These are phyloP conservation scores for Nettapus auritus DNA, from an alignment of 2,113 vertebrate genomes.

Conservation along the genomic window DNA sequence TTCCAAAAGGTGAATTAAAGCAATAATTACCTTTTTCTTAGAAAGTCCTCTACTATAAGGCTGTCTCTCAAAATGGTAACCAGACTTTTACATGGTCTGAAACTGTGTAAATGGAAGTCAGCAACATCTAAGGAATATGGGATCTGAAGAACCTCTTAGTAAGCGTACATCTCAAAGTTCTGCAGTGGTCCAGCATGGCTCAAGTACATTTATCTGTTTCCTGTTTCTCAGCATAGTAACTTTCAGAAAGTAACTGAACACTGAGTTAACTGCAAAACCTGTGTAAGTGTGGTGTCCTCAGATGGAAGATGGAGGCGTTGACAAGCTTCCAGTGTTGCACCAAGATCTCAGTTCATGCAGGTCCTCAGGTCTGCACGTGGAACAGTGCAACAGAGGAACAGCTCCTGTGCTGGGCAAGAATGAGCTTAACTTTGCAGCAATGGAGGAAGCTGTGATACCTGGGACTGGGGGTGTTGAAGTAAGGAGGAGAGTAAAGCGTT, in stretches of 20 bases:
- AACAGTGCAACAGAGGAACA: not conserved
- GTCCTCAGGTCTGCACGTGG: not conserved
- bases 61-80: constrained; percentile 11
- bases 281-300: not conserved
- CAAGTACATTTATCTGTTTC: not conserved
- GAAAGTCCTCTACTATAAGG: not conserved
- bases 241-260: not conserved
- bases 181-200: accelerated
- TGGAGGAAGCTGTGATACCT: not conserved
- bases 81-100: not conserved
- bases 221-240: not conserved
- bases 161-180: not conserved
- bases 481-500: not conserved
- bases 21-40: constrained; percentile 11
- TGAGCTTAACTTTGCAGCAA: not conserved
- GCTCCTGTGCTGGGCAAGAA: not conserved
- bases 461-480: not conserved
- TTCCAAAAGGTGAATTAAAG: not conserved
- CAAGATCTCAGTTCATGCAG: not conserved
- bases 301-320: not conserved
- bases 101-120: constrained; percentile 10
- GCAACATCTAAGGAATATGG: not conserved
- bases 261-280: not conserved
- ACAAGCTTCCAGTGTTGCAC: not conserved
- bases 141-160: not conserved